Conservation (phyloP, 2,113 vertebrate genomes). For the Tenebrosternarchus preto region DNA sequence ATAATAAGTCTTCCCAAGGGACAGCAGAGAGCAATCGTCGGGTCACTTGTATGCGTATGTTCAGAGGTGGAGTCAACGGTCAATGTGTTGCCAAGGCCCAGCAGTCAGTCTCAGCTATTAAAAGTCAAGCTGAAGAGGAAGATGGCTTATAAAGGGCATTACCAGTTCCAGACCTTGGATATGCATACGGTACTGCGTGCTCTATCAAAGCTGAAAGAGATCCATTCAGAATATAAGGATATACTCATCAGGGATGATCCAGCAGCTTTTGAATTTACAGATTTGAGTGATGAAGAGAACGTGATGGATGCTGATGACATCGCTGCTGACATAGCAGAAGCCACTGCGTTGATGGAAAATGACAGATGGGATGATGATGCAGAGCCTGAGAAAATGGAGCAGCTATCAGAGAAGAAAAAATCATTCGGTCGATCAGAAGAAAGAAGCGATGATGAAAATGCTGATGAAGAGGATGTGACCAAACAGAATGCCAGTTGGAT, state of each 20-base stretch:
- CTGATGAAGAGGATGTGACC: too few relatives aligned
- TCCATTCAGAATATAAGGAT: conserved; percentile 36
- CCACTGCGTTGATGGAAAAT: too few relatives aligned
- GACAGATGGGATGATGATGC: too few relatives aligned
- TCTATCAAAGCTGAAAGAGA: conserved; percentile 26
- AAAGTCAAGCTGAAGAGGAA: conserved; percentile 37
- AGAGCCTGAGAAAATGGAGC: too few relatives aligned
- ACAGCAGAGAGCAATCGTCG: conserved; percentile 15
- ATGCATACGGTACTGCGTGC: conserved; percentile 8
- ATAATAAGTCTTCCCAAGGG: conserved; percentile 7
- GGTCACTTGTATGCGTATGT: conserved; percentile 44
- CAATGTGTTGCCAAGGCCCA: neutral
- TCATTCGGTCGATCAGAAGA: too few relatives aligned
- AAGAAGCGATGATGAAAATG: too few relatives aligned
- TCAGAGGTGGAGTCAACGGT: conserved; percentile 46
- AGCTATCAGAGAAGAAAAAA: too few relatives aligned
- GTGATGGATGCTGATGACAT: conserved; percentile 29
- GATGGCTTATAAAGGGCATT: conserved; percentile 38
- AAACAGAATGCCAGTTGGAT: too few relatives aligned
- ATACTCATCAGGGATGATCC: neutral
- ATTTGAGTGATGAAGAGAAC: conserved; percentile 30
- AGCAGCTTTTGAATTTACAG: conserved; percentile 30
- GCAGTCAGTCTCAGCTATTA: conserved; percentile 28
- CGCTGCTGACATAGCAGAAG: too few relatives aligned
- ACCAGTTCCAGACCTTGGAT: conserved; percentile 35